Percentiles rank a stretch among this genome's conserved stretches.
Conservation (phyloP, 2,113 vertebrate species). For the Oncorhynchus masou region DNA sequence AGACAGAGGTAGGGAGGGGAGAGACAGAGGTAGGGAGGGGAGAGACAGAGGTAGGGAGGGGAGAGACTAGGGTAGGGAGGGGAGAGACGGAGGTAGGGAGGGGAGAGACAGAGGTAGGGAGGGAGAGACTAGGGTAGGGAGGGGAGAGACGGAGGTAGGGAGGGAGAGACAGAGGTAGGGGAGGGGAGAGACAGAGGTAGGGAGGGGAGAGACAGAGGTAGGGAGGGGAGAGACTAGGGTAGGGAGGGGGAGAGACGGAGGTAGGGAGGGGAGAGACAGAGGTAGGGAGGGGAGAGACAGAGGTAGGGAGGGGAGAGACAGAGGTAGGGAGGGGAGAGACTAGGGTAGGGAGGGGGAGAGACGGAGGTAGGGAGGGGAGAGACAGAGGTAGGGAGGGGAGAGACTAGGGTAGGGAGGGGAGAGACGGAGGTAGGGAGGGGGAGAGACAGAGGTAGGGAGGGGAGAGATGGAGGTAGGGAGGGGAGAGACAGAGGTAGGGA, state of each 20-base stretch:
- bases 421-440: not conserved
- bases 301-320: too few relatives aligned
- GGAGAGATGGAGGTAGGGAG: too few relatives aligned
- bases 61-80: not conserved
- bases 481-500: too few relatives aligned
- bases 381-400: not conserved
- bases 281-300: not conserved
- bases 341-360: too few relatives aligned
- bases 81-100: slow-evolving; percentile 39
- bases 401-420: not conserved
- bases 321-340: not conserved
- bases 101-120: too few relatives aligned
- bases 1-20: too few relatives aligned
- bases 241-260: not conserved
- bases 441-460: too few relatives aligned
- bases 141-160: not conserved
- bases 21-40: too few relatives aligned
- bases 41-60: slow-evolving; percentile 18
- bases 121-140: not conserved
- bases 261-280: not conserved
- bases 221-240: too few relatives aligned
- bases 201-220: slow-evolving; percentile 22
- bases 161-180: not conserved
- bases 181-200: too few relatives aligned
- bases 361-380: not conserved